These are phyloP conservation scores for Microcebus lehilahytsara DNA, from an alignment of 2,113 vertebrate species.

Conservation along the genomic window DNA sequence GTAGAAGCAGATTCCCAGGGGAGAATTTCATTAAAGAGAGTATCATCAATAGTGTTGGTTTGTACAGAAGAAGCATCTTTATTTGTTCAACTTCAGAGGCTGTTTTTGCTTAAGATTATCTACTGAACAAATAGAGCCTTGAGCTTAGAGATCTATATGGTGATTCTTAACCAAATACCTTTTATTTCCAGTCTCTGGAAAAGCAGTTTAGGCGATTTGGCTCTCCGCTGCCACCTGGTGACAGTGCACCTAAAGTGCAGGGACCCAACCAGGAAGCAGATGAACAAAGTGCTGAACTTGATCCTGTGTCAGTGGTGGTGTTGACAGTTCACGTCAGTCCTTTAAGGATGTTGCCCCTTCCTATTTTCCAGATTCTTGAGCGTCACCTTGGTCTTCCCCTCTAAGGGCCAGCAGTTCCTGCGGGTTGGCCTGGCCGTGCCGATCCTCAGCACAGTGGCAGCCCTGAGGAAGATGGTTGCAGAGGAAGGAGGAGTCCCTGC, in stretches of 20 bases:
- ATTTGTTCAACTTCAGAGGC: not conserved
- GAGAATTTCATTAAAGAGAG: not conserved
- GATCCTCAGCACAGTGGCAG: constrained; percentile 87
- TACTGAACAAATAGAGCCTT: not conserved
- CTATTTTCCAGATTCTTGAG: constrained; percentile 88
- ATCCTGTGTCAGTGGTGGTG: fast-evolving
- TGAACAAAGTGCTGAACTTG: not conserved
- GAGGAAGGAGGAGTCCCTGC: constrained; percentile 88
- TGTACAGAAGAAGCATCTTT: not conserved
- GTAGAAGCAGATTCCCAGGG: not conserved
- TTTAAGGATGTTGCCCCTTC: not conserved
- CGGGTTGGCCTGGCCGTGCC: constrained; percentile 93
- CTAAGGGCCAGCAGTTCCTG: constrained; percentile 88
- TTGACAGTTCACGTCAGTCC: not conserved
- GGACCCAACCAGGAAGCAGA: not conserved
- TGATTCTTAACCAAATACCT: not conserved
- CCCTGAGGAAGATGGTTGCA: constrained; percentile 91
- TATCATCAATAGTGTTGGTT: not conserved
- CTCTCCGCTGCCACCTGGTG: constrained; percentile 30
- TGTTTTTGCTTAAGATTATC: not conserved
- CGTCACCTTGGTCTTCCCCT: constrained; percentile 91
- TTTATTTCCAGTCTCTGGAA: not conserved
- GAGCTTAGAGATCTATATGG: not conserved
- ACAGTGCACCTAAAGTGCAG: not conserved
- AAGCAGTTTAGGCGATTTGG: not conserved